Conservation (phyloP, 2,113 vertebrate genomes). For the Hylia prasina region DNA sequence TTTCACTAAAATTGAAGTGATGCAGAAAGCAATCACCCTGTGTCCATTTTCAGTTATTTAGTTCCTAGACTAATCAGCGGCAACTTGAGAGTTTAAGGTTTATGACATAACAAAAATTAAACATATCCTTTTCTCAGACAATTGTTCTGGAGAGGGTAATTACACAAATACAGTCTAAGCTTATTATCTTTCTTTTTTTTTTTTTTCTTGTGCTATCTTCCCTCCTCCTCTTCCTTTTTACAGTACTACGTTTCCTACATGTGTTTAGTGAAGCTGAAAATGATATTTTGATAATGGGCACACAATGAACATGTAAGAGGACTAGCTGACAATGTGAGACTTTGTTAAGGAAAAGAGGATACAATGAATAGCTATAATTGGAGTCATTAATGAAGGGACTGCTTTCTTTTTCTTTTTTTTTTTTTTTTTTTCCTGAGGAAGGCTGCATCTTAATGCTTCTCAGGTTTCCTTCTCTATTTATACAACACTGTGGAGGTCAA, state of each 20-base stretch:
- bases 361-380: constrained; percentile 75
- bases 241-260: constrained; percentile 73
- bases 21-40: constrained; percentile 5
- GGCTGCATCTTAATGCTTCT: constrained; percentile 57
- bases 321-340: constrained; percentile 72
- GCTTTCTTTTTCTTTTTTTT: not conserved
- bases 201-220: not conserved
- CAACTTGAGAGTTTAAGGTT: constrained; percentile 56
- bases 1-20: constrained; percentile 11
- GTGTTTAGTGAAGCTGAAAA: constrained; percentile 78
- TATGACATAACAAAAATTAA: constrained; percentile 69
- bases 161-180: constrained; percentile 70
- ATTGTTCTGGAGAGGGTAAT: constrained; percentile 71
- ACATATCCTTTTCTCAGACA: constrained; percentile 60
- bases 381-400: constrained; percentile 69
- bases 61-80: constrained; percentile 49
- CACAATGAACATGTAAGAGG: constrained; percentile 71
- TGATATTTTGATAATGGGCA: constrained; percentile 80
- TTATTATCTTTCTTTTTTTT: constrained; percentile 60
- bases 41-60: constrained; percentile 51
- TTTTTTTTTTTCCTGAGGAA: not conserved
- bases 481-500: constrained; percentile 62
- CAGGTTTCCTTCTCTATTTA: constrained; percentile 71
- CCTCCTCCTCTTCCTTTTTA: constrained; percentile 51
- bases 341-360: constrained; percentile 74